Percentiles rank a stretch among this genome's conserved stretches.
Conservation (phyloP, 2,113 vertebrate genomes). For the Sorex fumeus region DNA sequence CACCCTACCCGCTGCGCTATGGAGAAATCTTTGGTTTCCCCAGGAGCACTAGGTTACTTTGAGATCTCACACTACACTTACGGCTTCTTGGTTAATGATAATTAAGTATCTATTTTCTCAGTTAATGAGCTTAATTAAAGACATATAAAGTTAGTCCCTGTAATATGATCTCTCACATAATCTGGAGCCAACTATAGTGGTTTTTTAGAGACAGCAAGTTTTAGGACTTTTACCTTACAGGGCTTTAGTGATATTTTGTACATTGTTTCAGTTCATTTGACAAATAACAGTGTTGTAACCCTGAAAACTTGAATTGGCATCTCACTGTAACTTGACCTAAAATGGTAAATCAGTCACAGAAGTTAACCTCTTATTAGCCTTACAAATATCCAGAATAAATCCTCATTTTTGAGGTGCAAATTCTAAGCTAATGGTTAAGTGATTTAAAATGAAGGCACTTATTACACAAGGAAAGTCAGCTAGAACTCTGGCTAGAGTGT, state of each 20-base stretch:
- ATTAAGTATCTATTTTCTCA: slow-evolving; percentile 30
- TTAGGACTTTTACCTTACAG: not conserved
- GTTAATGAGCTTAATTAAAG: slow-evolving; percentile 19
- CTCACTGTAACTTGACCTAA: not conserved
- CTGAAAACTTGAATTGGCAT: not conserved
- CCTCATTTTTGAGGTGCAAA: not conserved
- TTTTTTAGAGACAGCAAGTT: not conserved
- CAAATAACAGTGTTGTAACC: not conserved
- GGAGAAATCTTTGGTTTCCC: not conserved
- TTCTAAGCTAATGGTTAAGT: not conserved
- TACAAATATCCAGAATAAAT: not conserved
- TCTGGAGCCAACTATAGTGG: not conserved
- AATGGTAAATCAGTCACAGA: not conserved
- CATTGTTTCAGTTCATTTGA: not conserved
- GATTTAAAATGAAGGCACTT: not conserved
- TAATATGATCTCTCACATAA: not conserved
- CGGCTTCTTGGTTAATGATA: slow-evolving; percentile 13
- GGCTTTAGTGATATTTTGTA: not conserved
- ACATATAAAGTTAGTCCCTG: not conserved
- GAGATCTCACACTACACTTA: rapidly evolving
- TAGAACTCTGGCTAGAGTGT: not conserved
- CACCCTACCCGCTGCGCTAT: too few species aligned
- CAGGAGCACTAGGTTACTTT: not conserved
- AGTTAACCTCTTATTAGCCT: not conserved
- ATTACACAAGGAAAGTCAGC: not conserved